Conservation (phyloP, 2,888 invertebrate species). For the Ecliptopera silaceata region DNA sequence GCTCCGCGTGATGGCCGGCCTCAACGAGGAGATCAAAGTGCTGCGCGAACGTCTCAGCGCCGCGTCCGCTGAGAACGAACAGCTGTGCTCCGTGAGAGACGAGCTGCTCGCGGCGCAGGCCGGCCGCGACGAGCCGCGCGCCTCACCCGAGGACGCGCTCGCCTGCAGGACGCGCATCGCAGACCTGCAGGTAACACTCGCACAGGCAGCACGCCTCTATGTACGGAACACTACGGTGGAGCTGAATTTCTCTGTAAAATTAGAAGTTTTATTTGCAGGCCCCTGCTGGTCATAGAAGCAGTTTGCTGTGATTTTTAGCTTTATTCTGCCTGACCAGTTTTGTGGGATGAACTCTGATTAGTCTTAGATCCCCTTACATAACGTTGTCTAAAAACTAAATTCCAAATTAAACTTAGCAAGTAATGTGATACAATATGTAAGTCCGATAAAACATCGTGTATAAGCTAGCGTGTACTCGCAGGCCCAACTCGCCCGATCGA, state of each 20-base stretch:
- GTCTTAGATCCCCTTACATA: too few relatives aligned
- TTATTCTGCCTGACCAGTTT: too few relatives aligned
- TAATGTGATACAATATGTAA: too few relatives aligned
- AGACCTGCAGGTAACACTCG: conserved; percentile 62
- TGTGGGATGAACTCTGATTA: too few relatives aligned
- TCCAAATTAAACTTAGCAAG: too few relatives aligned
- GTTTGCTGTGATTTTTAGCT: too few relatives aligned
- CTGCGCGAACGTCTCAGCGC: conserved; percentile 62
- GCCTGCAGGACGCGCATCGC: conserved; percentile 56
- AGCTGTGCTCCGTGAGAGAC: conserved; percentile 66
- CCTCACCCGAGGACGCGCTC: conserved; percentile 54
- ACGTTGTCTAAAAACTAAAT: too few relatives aligned
- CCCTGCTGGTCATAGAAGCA: too few relatives aligned
- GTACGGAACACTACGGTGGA: too few relatives aligned
- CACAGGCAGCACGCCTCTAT: too few relatives aligned
- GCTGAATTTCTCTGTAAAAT: too few relatives aligned
- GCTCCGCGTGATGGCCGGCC: conserved; percentile 73
- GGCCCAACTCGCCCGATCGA: conserved; percentile 69
- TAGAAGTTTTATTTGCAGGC: too few relatives aligned
- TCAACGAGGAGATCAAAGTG: conserved; percentile 75
- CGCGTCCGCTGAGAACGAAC: conserved; percentile 59
- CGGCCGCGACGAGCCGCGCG: conserved; percentile 41
- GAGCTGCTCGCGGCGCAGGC: conserved; percentile 66
- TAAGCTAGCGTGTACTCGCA: conserved; percentile 37
- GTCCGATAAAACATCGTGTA: neutral